phyloP scores from a whole-genome alignment of 1,140 invertebrate species.

The Bombus haemorrhoidalis region DNA sequence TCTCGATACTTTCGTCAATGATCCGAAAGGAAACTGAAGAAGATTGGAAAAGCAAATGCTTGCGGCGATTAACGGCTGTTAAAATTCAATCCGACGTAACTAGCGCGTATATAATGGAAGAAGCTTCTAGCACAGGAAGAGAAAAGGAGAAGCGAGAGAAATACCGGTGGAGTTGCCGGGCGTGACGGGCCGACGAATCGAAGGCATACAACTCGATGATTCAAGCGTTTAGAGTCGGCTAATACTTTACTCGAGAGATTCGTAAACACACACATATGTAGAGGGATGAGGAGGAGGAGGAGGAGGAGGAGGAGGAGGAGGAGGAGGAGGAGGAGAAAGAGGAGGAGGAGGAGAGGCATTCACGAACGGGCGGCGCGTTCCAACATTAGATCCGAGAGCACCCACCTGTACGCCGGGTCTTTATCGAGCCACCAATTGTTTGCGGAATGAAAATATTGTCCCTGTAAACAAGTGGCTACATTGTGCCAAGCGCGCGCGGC shows the following conservation, averaged over 20 bases:
- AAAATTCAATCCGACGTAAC: neutral
- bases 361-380: slow-evolving; percentile 68
- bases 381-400: slow-evolving; percentile 75
- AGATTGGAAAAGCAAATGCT: too few relatives aligned
- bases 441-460: slow-evolving; percentile 83
- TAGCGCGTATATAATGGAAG: neutral
- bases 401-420: slow-evolving; percentile 75
- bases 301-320: slow-evolving; percentile 1
- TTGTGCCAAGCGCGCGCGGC: slow-evolving; percentile 60
- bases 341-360: slow-evolving; percentile 31
- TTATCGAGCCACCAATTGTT: slow-evolving; percentile 81
- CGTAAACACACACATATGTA: slow-evolving; percentile 71
- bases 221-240: slow-evolving; percentile 68
- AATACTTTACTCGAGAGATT: slow-evolving; percentile 72
- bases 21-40: too few relatives aligned
- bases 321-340: too few relatives aligned
- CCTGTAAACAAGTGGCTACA: slow-evolving; percentile 81
- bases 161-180: slow-evolving; percentile 15
- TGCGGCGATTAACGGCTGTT: too few relatives aligned
- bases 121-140: too few relatives aligned
- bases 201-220: slow-evolving; percentile 68
- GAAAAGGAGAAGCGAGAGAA: slow-evolving; percentile 3
- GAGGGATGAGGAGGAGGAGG: neutral
- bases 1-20: too few relatives aligned
- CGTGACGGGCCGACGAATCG: slow-evolving; percentile 54